Evolutionary conservation across 1,140 invertebrate genomes (phyloP).

Genomic region (Nixonia krombeini): DNA sequence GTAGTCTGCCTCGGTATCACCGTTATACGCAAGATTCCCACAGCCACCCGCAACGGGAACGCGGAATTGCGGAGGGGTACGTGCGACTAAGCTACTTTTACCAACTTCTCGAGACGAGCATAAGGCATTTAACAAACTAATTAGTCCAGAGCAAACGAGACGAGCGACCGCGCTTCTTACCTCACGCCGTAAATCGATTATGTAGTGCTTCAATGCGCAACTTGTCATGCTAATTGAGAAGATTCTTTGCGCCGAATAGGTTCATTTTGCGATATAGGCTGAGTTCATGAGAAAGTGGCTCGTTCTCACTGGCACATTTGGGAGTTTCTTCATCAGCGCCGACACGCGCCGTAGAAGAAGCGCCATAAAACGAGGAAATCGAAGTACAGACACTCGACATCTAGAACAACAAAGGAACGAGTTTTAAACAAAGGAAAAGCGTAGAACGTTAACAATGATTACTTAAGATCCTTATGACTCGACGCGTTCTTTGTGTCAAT

Average conservation of each 20-base stretch:
- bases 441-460: too few species aligned
- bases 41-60: slow-evolving; percentile 45
- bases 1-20: slow-evolving; percentile 40
- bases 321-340: slow-evolving; percentile 12
- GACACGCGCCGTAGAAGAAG: slow-evolving; percentile 28
- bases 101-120: slow-evolving; percentile 42
- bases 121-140: slow-evolving; percentile 51
- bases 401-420: too few species aligned
- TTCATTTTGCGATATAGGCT: too few species aligned
- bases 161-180: slow-evolving; percentile 28
- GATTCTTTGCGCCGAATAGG: slow-evolving; percentile 3
- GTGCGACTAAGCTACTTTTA: slow-evolving; percentile 54
- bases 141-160: slow-evolving; percentile 44
- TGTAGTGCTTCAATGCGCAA: slow-evolving; percentile 31
- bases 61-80: slow-evolving; percentile 32
- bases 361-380: slow-evolving; percentile 31
- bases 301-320: slow-evolving; percentile 27
- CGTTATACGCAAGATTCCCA: slow-evolving; percentile 53
- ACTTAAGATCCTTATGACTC: too few species aligned
- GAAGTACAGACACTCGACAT: slow-evolving; percentile 14
- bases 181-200: slow-evolving; percentile 44
- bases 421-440: too few species aligned
- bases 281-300: too few species aligned
- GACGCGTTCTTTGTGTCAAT: slow-evolving; percentile 17
- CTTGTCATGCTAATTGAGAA: slow-evolving; percentile 32